These are phyloP conservation scores for Drosophila kepulauana DNA, from an alignment of 1,140 invertebrate genomes.

Conservation along the genomic window DNA sequence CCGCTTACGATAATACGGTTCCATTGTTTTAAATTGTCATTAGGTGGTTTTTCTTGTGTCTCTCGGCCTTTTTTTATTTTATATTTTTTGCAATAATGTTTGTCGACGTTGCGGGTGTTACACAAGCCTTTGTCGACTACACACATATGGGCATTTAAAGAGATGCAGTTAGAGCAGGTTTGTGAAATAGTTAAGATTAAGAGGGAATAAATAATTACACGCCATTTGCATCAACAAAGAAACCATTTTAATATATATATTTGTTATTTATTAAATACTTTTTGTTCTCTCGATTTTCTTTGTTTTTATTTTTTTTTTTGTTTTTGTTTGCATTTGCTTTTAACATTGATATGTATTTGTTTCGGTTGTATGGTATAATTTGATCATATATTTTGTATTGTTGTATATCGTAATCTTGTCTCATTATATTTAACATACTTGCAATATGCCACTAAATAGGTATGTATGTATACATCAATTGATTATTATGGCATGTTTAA, in stretches of 20 bases:
- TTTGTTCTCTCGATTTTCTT: conserved; percentile 35
- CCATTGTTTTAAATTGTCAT: conserved; percentile 75
- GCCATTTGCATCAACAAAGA: conserved; percentile 67
- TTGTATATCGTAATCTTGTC: conserved; percentile 65
- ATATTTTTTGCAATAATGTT: conserved; percentile 42
- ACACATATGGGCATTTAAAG: conserved; percentile 28
- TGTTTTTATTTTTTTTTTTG: conserved; percentile 31
- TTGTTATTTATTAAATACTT: conserved; percentile 80
- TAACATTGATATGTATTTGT: conserved; percentile 82
- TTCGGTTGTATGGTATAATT: conserved; percentile 47
- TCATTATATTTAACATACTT: conserved; percentile 58
- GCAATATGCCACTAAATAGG: conserved; percentile 63
- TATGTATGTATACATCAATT: conserved; percentile 57
- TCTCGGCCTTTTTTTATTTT: conserved; percentile 7
- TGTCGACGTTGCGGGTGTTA: conserved; percentile 50
- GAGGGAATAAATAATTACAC: conserved; percentile 60
- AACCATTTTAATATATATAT: conserved; percentile 76
- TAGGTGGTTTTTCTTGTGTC: conserved; percentile 53
- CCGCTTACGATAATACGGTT: conserved; percentile 64
- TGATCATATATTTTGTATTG: conserved; percentile 63
- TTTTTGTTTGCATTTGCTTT: conserved; percentile 58
- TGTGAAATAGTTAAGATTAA: conserved; percentile 22
- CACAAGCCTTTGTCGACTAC: conserved; percentile 41
- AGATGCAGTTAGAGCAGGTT: conserved; percentile 15
- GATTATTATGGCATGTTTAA: conserved; percentile 41